Base-by-base conservation (phyloP, 2,113 vertebrate genomes). In the Pygathrix nemaeus region DNA sequence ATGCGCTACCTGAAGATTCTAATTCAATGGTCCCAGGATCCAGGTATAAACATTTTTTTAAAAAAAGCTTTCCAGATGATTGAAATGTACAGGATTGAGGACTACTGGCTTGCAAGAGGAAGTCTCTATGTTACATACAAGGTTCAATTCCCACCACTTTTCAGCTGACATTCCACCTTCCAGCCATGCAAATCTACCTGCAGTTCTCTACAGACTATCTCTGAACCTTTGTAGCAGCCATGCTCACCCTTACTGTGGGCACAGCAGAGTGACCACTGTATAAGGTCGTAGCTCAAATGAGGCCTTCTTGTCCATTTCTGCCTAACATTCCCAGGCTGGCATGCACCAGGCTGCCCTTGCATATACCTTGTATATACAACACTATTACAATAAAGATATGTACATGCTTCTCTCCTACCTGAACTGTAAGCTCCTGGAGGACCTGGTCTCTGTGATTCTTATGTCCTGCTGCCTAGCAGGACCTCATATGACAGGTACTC, bases 341-440 rank as follows among this genome's bases (percentile, higher is more conserved):
- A 10, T 38, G 40, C 43, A 85, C n/a, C 52, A 82, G 27, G 27
- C 57, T 82, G 43, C 12, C 85, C 11, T 43, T 21, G 40, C 40
- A 57, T 16, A 30, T 20, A 84, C 9, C 11, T 93, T 38, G 78
- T 64, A 48, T 61, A 61, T 23, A 14, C 61, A 64, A 64, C 27
- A 76, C 59, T 66, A 50, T 55, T 32, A n/a, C 35, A 48, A 40
- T 64, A 35, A 84, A 96, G 64, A 6, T 78, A 30, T 52, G 75
- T 85, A 27, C 27, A 61, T 11, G 6, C 70, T 52, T 82, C 23
- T 32, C 82, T 95, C 59, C 30, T 50, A 40, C 21, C 5, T 52
- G 50, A 88, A 93, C 23, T n/a, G 9, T n/a, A 68, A 87, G 61
- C 40, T 94, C 55, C 72, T 70, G 38, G 59, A 96, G 21, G 32